phyloP scores from a whole-genome alignment of 1,140 invertebrate species.

The Sycobia sp. region DNA sequence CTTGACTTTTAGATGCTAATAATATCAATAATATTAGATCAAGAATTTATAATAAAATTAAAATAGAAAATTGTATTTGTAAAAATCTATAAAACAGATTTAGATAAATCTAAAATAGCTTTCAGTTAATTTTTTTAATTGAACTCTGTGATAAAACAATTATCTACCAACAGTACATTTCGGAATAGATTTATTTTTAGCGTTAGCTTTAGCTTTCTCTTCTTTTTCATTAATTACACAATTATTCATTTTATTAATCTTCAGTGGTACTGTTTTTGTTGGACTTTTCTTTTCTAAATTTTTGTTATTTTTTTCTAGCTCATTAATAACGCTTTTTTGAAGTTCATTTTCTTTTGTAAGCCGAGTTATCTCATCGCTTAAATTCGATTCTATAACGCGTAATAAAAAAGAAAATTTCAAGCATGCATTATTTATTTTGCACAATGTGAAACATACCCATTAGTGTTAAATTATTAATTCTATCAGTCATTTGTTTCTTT shows the following conservation, averaged over 20 bases:
- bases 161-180: not conserved
- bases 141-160: not conserved
- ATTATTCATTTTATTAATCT: constrained; percentile 30
- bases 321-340: constrained; percentile 53
- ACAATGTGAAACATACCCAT: constrained; percentile 54
- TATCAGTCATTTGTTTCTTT: constrained; percentile 62
- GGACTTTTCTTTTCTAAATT: constrained; percentile 30
- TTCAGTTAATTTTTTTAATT: not conserved
- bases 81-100: not conserved
- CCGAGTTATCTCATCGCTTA: constrained; percentile 60
- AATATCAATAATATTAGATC: not conserved
- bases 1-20: constrained; percentile 19
- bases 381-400: constrained; percentile 58
- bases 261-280: constrained; percentile 13
- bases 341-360: constrained; percentile 51
- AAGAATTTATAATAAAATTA: not conserved
- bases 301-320: constrained; percentile 38
- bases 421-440: constrained; percentile 23
- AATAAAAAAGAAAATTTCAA: constrained; percentile 3
- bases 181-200: not conserved
- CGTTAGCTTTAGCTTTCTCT: constrained; percentile 16
- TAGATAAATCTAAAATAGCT: not conserved
- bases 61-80: not conserved
- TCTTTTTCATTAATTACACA: constrained; percentile 29
- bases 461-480: constrained; percentile 60